Evolutionary conservation across 1,140 invertebrate genomes (phyloP).

Genomic region (Drosophila mojavensis): DNA sequence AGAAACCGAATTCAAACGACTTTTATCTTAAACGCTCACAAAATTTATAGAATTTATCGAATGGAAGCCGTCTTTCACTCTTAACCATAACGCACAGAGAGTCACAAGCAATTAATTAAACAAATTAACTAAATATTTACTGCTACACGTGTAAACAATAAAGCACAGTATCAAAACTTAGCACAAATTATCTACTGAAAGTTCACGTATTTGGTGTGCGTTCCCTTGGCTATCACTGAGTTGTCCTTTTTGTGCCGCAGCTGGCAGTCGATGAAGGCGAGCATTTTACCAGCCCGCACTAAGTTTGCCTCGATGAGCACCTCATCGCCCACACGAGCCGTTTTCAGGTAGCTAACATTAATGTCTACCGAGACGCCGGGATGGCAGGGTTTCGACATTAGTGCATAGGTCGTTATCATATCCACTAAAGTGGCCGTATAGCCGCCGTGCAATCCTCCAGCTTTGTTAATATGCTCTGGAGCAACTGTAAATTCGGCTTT

Average conservation of each 20-base stretch:
- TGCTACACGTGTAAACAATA: conserved; percentile 79
- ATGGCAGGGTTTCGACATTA: conserved; percentile 88
- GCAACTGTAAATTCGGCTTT: conserved; percentile 91
- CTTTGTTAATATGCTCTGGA: conserved; percentile 90
- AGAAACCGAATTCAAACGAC: neutral
- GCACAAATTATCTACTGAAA: conserved; percentile 23
- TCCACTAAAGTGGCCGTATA: conserved; percentile 93
- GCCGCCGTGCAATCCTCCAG: conserved; percentile 93
- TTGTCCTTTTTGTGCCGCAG: conserved; percentile 89
- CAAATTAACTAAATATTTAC: conserved; percentile 57
- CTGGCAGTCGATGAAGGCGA: conserved; percentile 93
- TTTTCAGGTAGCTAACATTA: conserved; percentile 89
- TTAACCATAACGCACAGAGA: conserved; percentile 31
- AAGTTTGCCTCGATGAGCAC: conserved; percentile 92
- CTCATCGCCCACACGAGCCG: conserved; percentile 90
- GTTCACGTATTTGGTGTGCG: conserved; percentile 89
- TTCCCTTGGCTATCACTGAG: conserved; percentile 90
- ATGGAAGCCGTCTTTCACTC: conserved; percentile 18
- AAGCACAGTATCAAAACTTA: conserved; percentile 66
- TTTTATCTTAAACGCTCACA: no score
- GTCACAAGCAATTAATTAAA: conserved; percentile 68
- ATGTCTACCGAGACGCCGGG: conserved; percentile 91
- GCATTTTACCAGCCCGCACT: conserved; percentile 89
- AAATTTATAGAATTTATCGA: no score
- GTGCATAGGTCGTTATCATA: conserved; percentile 91